These are phyloP conservation scores for Eulacestoma nigropectus DNA, from an alignment of 2,113 vertebrate species.

Conservation along the genomic window DNA sequence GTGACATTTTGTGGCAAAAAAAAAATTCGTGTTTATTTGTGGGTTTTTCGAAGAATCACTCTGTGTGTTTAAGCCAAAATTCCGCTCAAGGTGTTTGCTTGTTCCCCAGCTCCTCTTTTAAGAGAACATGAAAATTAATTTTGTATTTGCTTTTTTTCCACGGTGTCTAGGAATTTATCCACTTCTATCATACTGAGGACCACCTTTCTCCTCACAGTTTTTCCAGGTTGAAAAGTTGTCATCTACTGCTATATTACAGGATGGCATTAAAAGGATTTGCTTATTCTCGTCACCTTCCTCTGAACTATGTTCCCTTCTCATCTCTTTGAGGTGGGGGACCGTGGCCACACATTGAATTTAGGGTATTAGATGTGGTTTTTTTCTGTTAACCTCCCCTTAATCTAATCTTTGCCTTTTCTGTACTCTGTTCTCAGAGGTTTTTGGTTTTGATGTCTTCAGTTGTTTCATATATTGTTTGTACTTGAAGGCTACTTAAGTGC, in stretches of 20 bases:
- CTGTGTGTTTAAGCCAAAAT: neutral
- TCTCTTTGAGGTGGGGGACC: neutral
- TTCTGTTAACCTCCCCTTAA: neutral
- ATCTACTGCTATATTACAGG: neutral
- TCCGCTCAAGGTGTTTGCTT: neutral
- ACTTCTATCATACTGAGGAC: rapidly evolving
- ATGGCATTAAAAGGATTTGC: neutral
- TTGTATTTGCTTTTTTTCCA: neutral
- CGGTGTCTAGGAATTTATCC: rapidly evolving
- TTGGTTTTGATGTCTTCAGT: neutral
- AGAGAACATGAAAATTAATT: neutral
- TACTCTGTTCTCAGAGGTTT: neutral
- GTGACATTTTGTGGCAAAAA: neutral
- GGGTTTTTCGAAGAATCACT: neutral
- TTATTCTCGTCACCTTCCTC: neutral
- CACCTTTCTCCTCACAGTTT: neutral
- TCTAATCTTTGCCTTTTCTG: neutral
- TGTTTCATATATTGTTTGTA: neutral
- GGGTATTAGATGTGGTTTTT: neutral
- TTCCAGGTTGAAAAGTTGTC: neutral
- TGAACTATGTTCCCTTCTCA: neutral
- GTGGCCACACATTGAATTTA: neutral
- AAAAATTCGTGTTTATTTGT: neutral
- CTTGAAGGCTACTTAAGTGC: neutral
- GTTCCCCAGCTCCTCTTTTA: neutral